Evolutionary conservation across 2,113 vertebrate genomes (phyloP).

Genomic region (Mirza zaza): DNA sequence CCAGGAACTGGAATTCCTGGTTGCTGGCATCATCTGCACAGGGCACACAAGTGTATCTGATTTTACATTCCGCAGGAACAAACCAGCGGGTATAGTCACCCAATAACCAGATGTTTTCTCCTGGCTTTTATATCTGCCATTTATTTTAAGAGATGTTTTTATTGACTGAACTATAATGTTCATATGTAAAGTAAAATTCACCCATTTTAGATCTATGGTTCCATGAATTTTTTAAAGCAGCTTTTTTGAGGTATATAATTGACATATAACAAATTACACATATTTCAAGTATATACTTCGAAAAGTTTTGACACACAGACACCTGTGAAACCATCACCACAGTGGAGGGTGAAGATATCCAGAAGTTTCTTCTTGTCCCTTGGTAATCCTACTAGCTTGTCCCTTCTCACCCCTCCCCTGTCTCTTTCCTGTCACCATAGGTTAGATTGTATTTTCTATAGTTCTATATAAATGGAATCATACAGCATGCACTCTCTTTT

Average conservation of each 20-base stretch:
- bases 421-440: neutral
- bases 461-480: neutral
- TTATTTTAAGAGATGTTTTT: slow-evolving; percentile 31
- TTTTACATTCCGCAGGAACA: neutral
- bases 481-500: neutral
- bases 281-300: neutral
- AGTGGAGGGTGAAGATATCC: neutral
- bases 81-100: neutral
- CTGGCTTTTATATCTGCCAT: neutral
- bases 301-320: neutral
- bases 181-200: neutral
- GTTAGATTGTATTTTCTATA: neutral
- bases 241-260: neutral
- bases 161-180: neutral
- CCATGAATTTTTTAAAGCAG: neutral
- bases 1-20: neutral
- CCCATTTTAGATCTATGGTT: neutral
- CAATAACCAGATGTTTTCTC: neutral
- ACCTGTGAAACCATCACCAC: neutral
- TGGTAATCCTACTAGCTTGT: neutral
- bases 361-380: neutral
- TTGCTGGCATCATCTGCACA: neutral
- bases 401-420: neutral
- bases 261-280: neutral
- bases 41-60: neutral